Evolutionary conservation across 2,888 invertebrate species (phyloP).

Genomic region (Microplitis manilae): DNA sequence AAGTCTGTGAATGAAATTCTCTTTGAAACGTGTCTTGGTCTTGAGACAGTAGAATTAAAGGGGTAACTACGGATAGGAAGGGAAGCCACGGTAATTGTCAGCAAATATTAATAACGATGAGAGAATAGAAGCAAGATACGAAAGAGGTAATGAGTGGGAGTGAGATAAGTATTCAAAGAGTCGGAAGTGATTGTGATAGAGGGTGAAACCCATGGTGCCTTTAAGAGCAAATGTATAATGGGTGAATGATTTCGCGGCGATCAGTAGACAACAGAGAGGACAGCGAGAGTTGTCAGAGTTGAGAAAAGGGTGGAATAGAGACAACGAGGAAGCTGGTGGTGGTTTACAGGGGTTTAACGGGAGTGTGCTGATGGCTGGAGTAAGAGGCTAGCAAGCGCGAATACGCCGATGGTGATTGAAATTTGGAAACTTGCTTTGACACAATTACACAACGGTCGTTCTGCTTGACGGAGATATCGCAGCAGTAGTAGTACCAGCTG

Average conservation of each 20-base stretch:
- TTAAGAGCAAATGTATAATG: constrained; percentile 71
- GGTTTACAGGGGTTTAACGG: too few relatives aligned
- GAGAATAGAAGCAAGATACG: neutral
- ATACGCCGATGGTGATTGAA: constrained; percentile 65
- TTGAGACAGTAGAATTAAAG: constrained; percentile 65
- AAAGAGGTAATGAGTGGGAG: constrained; percentile 42
- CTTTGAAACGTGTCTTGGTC: constrained; percentile 63
- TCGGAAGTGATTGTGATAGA: constrained; percentile 60
- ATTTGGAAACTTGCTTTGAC: constrained; percentile 71
- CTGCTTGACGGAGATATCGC: constrained; percentile 29
- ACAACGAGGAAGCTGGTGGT: too few relatives aligned
- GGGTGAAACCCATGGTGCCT: constrained; percentile 56
- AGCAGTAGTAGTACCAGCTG: constrained; percentile 6
- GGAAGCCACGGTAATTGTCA: constrained; percentile 67
- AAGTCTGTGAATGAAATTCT: constrained; percentile 40
- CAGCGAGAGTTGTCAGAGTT: constrained; percentile 36
- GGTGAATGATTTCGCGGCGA: constrained; percentile 68
- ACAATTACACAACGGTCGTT: constrained; percentile 64
- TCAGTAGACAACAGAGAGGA: constrained; percentile 47
- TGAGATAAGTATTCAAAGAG: constrained; percentile 56
- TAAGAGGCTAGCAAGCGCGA: constrained; percentile 51
- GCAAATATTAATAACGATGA: constrained; percentile 70
- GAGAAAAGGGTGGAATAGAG: constrained; percentile 45
- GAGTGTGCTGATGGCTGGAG: neutral
- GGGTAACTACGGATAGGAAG: constrained; percentile 55